Base-by-base conservation (phyloP, 2,888 invertebrate genomes). In the Siphlonurus alternatus region DNA sequence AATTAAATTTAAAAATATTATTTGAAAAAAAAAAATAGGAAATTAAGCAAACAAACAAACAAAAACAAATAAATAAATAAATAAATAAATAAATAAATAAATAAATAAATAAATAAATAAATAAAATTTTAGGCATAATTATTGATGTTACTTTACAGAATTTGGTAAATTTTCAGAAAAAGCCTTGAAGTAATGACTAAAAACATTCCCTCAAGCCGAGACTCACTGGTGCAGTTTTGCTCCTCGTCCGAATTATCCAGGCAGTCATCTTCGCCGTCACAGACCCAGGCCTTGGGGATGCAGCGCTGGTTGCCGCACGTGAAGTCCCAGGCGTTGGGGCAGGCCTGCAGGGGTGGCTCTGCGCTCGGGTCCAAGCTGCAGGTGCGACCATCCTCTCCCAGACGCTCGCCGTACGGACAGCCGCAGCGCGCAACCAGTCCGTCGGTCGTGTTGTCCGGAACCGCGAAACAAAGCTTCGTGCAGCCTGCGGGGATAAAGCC, bases 211-310 rank as follows among this genome's bases (percentile, higher is more conserved):
- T n/a, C n/a, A n/a, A n/a, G n/a, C n/a, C n/a, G n/a, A n/a, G n/a
- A 81, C 85, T 83, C 74, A 88, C 89, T 91, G 64, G 93, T 93
- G 74, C 96, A 97, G 71, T 95, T 94, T 73, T 91, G 92, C 76
- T 90, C 88, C 75, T 96, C 96, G 73, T 96, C 96, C 64, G 93
- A 93, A 76, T 93, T 92, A 73, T 97, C 96, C 70, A 95, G 78
- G 71, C 97, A 97, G 73, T 97, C 96, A 72, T 96, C 91, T 71
- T 96, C 96, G 0, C 94, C 95, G 73, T 96, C 95, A 74, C 96
- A 96, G 1, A 93, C 88, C 95, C 95, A 96, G 7, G 90, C 89
- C 73, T 91, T 91, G 0, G 93, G 93, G 63, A 95, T 91, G 72
- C 93, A 94, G 25, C 91, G 78, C 61, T 77, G 76, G 68, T 79